A percentile compares a stretch with the other conserved stretches of the same genome.
phyloP scores from a whole-genome alignment of 2,113 vertebrate species.

The Centropus unirufus region DNA sequence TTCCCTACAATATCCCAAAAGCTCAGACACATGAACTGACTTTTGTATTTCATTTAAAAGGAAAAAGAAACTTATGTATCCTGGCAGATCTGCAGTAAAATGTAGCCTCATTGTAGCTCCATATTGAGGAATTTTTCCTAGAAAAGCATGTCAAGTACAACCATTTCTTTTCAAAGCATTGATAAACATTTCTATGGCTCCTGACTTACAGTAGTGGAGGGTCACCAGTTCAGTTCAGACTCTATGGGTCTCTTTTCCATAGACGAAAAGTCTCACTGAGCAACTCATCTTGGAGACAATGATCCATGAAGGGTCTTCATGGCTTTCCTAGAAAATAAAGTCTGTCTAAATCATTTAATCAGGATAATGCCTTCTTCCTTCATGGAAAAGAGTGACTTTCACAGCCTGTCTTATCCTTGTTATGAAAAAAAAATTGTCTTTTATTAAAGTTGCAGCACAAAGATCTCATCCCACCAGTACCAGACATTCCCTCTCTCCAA shows the following conservation, averaged over 20 bases:
- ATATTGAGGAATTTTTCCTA: not conserved
- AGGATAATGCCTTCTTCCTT: slow-evolving; percentile 47
- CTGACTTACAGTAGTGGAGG: slow-evolving; percentile 16
- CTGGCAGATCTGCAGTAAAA: not conserved
- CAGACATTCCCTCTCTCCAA: slow-evolving; percentile 32
- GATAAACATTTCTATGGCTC: slow-evolving; percentile 41
- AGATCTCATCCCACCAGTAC: slow-evolving; percentile 29
- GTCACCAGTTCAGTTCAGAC: not conserved
- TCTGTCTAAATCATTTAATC: slow-evolving; percentile 45
- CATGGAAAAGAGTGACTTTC: not conserved
- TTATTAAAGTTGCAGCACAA: slow-evolving; percentile 34
- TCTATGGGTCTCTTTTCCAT: not conserved
- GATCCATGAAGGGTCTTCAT: not conserved
- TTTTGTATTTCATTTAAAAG: not conserved
- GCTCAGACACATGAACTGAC: not conserved
- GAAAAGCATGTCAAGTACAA: not conserved
- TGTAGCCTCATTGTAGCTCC: not conserved
- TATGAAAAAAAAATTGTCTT: not conserved
- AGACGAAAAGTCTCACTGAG: slow-evolving; percentile 1
- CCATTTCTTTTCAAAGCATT: not conserved
- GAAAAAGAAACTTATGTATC: not conserved
- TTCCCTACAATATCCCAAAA: not conserved
- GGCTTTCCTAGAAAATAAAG: slow-evolving; percentile 51
- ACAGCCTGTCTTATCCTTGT: slow-evolving; percentile 40
- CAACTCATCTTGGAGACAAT: not conserved